Evolutionary conservation across 2,888 invertebrate genomes (phyloP).

Genomic region (Thyatira batis): DNA sequence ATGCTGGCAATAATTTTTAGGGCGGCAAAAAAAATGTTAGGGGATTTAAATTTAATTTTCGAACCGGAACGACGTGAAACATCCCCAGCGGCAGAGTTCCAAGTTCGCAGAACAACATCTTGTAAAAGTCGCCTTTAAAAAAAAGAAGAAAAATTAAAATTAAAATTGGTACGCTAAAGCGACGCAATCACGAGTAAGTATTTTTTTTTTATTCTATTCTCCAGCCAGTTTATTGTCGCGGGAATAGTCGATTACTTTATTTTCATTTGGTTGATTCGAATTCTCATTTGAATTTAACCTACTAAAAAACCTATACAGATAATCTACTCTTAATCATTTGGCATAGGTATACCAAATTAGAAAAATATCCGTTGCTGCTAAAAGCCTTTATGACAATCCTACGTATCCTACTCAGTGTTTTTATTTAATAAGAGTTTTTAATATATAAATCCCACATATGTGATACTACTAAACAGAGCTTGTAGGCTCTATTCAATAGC

Average conservation of each 20-base stretch:
- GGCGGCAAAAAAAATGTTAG: slow-evolving; percentile 75
- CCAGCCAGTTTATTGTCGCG: slow-evolving; percentile 13
- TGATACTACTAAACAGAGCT: too few relatives aligned
- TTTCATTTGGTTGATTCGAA: not conserved
- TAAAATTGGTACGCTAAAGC: slow-evolving; percentile 37
- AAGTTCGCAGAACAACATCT: slow-evolving; percentile 62
- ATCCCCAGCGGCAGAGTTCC: slow-evolving; percentile 64
- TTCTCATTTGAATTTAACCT: too few relatives aligned
- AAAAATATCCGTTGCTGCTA: too few relatives aligned
- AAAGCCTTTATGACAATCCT: too few relatives aligned
- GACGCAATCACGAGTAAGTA: slow-evolving; percentile 14
- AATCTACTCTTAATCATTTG: too few relatives aligned
- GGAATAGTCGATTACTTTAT: slow-evolving; percentile 4
- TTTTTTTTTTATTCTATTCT: too few relatives aligned
- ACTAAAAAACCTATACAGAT: too few relatives aligned
- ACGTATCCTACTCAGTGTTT: too few relatives aligned
- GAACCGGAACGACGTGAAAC: slow-evolving; percentile 74
- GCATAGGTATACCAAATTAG: too few relatives aligned
- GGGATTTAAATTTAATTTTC: slow-evolving; percentile 82
- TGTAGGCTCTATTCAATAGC: too few relatives aligned
- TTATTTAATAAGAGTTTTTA: too few relatives aligned
- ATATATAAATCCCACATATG: too few relatives aligned
- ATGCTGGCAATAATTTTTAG: slow-evolving; percentile 64
- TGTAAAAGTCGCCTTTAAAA: slow-evolving; percentile 48
- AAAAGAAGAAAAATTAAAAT: slow-evolving; percentile 50